Conservation (phyloP, 1,140 invertebrate genomes). For the Penaeus chinensis region DNA sequence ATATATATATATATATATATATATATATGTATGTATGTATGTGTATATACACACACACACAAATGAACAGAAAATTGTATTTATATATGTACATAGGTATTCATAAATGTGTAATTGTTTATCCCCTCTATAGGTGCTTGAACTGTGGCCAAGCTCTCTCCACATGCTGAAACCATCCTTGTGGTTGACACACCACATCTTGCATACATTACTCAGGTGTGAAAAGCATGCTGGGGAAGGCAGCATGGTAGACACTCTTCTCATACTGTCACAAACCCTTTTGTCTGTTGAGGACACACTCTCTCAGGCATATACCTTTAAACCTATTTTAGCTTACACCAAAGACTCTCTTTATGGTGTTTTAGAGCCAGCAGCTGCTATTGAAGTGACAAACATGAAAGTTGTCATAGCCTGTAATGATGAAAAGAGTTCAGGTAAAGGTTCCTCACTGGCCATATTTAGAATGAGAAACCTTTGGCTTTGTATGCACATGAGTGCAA, state of each 20-base stretch:
- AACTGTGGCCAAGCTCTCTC: constrained; percentile 32
- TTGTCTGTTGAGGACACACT: constrained; percentile 29
- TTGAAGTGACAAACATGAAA: constrained; percentile 21
- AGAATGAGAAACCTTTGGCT: constrained; percentile 37
- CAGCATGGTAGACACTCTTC: constrained; percentile 39
- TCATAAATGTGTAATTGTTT: neutral
- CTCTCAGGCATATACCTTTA: constrained; percentile 18
- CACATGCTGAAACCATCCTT: constrained; percentile 38
- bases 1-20: too few species aligned
- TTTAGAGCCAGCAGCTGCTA: neutral
- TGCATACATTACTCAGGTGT: constrained; percentile 28
- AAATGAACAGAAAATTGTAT: neutral
- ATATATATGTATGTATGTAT: too few species aligned
- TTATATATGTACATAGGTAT: neutral
- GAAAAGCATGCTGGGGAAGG: constrained; percentile 38
- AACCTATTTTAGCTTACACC: neutral
- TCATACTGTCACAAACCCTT: constrained; percentile 29
- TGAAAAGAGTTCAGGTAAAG: neutral
- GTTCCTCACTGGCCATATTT: neutral
- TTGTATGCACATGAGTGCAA: constrained; percentile 27
- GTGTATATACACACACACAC: neutral
- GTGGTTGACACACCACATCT: constrained; percentile 26
- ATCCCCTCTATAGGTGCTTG: constrained; percentile 10
- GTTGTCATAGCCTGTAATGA: neutral
- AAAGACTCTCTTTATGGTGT: neutral